Conservation (phyloP, 2,797 vertebrate genomes). For the Geotrypetes seraphini region DNA sequence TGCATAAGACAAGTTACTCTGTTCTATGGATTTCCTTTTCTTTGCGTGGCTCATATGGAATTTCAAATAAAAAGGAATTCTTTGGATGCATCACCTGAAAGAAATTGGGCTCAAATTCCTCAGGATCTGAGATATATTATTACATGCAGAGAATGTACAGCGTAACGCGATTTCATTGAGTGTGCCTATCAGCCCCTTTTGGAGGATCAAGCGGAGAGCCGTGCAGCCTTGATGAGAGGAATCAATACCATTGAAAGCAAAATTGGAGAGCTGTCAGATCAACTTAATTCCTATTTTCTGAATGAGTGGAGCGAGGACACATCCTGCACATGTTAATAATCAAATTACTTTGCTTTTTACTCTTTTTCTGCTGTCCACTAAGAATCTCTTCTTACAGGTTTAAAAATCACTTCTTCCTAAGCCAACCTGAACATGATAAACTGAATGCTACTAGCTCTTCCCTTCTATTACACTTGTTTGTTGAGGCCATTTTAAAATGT, state of each 20-base stretch:
- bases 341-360: constrained; percentile 47
- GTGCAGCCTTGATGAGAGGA: constrained; percentile 43
- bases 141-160: constrained; percentile 41
- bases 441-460: no score
- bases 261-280: constrained; percentile 65
- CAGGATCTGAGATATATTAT: constrained; percentile 45
- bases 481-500: no score
- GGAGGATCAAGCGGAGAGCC: constrained; percentile 36
- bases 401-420: no score
- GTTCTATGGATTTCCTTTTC: not conserved
- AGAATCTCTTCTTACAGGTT: no score
- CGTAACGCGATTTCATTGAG: constrained; percentile 50
- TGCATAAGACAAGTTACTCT: constrained; percentile 2
- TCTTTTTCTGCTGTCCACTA: constrained; percentile 16
- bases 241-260: constrained; percentile 63
- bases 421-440: no score
- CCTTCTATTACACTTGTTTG: no score
- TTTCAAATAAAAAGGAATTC: constrained; percentile 18
- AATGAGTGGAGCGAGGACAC: constrained; percentile 38
- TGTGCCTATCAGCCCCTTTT: constrained; percentile 38
- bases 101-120: constrained; percentile 44
- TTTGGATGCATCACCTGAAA: constrained; percentile 31
- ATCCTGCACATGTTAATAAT: constrained; percentile 50
- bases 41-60: constrained; percentile 9
- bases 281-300: constrained; percentile 55